Conservation (phyloP, 1,140 invertebrate species). For the Meloidogyne chitwoodi region DNA sequence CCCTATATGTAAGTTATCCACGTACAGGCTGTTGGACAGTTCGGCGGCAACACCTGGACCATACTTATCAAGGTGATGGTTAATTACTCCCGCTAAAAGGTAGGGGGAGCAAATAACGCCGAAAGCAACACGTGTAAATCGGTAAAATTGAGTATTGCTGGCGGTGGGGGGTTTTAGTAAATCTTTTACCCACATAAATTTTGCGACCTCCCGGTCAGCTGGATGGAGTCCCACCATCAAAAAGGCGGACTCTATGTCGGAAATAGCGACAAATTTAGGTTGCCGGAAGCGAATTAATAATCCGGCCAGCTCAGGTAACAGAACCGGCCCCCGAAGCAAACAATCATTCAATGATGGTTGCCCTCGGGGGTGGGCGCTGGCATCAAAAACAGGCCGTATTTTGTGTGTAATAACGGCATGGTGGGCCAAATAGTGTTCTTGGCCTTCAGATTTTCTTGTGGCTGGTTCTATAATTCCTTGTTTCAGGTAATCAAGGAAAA, state of each 20-base stretch:
- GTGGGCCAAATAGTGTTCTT: too few species aligned
- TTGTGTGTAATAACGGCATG: constrained; percentile 8
- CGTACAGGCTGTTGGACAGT: neutral
- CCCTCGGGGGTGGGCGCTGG: neutral
- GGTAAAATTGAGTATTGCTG: neutral
- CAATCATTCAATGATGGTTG: neutral
- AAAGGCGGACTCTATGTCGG: constrained; percentile 26
- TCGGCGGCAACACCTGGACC: neutral
- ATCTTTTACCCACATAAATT: constrained; percentile 27
- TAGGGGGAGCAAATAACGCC: constrained; percentile 16
- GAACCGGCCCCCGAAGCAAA: constrained; percentile 1
- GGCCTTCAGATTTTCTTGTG: neutral
- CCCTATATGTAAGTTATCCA: constrained; percentile 5
- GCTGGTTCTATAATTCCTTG: constrained; percentile 1
- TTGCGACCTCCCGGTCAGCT: neutral
- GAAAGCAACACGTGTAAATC: constrained; percentile 14
- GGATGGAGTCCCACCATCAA: neutral
- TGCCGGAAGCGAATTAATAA: neutral
- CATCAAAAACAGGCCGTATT: constrained; percentile 11
- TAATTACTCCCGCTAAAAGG: too few species aligned
- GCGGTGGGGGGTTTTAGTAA: too few species aligned
- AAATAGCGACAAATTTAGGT: neutral
- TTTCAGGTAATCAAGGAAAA: neutral
- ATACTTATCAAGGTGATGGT: neutral
- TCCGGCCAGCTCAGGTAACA: constrained; percentile 10